Evolutionary conservation across 37 sponge, comb jelly and placozoan species (phyloP).

Genomic region (Spongilla lacustris): DNA sequence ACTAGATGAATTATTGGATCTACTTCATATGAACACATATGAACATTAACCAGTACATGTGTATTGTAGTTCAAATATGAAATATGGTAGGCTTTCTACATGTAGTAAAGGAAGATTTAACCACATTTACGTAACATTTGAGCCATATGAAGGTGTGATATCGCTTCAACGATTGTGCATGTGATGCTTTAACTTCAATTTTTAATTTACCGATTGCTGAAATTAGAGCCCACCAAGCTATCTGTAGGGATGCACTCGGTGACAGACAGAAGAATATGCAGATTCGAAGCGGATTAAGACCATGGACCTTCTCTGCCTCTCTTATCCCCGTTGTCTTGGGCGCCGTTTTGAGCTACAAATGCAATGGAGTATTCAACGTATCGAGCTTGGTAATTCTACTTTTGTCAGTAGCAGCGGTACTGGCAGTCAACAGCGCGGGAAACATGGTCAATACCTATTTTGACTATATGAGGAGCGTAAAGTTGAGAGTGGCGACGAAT

Average conservation of each 20-base stretch:
- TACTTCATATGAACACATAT: too few species aligned
- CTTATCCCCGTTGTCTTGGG: constrained; percentile 82
- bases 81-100: too few species aligned
- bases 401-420: constrained; percentile 46
- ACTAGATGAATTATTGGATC: too few species aligned
- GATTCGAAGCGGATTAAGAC: constrained; percentile 4
- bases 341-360: constrained; percentile 63
- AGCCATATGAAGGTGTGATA: too few species aligned
- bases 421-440: constrained; percentile 87
- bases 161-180: too few species aligned
- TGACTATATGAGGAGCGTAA: constrained; percentile 68
- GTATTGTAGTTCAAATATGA: too few species aligned
- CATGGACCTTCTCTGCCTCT: constrained; percentile 82
- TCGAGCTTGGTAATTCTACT: constrained; percentile 19
- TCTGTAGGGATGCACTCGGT: not conserved
- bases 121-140: too few species aligned
- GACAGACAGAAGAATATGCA: not conserved
- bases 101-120: too few species aligned
- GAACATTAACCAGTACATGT: too few species aligned
- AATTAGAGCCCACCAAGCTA: not conserved
- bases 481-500: constrained; percentile 5
- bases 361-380: constrained; percentile 22
- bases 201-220: too few species aligned
- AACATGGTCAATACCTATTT: constrained; percentile 91
- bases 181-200: too few species aligned